A percentile compares a stretch with the other conserved stretches of the same genome.
Conservation (phyloP, 2,888 invertebrate species). For the Caenorhabditis sp. region DNA sequence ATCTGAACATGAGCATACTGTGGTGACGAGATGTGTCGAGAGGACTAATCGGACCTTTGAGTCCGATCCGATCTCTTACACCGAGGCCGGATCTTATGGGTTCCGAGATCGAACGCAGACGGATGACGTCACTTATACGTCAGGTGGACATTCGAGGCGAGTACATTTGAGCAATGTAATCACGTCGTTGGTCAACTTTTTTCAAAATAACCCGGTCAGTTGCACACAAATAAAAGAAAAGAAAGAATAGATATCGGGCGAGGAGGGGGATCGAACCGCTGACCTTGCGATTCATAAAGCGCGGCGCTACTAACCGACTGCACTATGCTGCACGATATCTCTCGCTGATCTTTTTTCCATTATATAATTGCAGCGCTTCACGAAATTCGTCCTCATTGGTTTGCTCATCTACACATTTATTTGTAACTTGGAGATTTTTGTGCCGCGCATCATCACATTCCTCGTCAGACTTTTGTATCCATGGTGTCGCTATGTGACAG, state of each 20-base stretch:
- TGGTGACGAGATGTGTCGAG: not conserved
- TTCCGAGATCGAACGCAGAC: not conserved
- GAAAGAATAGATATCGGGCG: not conserved
- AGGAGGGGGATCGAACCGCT: not conserved
- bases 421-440: conserved; percentile 32
- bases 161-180: conserved; percentile 18
- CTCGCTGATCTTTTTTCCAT: not conserved
- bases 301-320: no score
- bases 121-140: not conserved
- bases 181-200: conserved; percentile 22
- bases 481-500: conserved; percentile 25
- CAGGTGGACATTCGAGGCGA: not conserved
- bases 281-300: no score
- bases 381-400: conserved; percentile 17
- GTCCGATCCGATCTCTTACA: not conserved
- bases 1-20: not conserved
- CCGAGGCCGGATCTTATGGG: not conserved
- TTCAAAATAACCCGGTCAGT: conserved; percentile 29
- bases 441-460: conserved; percentile 25
- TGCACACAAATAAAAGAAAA: not conserved
- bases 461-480: conserved; percentile 28
- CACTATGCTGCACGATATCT: not conserved
- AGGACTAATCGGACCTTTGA: not conserved
- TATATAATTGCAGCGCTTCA: not conserved
- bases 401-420: conserved; percentile 24